These are phyloP conservation scores for Agrypnia vestita DNA, from an alignment of 1,140 invertebrate species.

Conservation along the genomic window DNA sequence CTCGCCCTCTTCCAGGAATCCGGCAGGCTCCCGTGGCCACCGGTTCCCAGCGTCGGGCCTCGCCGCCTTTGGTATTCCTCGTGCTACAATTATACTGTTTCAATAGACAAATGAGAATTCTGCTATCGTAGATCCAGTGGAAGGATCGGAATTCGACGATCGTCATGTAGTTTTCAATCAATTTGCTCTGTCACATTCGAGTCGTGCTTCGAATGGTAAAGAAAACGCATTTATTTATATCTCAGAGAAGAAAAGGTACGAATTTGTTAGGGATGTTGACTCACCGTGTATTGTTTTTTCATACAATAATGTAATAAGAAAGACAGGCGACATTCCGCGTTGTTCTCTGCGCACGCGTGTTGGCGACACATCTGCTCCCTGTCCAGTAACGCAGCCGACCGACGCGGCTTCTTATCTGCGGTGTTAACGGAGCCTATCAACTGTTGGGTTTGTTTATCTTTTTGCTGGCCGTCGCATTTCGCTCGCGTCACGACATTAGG, in stretches of 20 bases:
- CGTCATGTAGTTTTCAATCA: too few relatives aligned
- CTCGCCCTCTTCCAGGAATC: conserved; percentile 5
- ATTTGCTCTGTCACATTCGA: too few relatives aligned
- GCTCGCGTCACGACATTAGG: conserved; percentile 21
- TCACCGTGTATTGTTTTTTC: too few relatives aligned
- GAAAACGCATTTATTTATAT: too few relatives aligned
- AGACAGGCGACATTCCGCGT: too few relatives aligned
- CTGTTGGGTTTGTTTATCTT: conserved; percentile 3
- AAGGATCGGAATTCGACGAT: too few relatives aligned
- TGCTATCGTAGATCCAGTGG: neutral
- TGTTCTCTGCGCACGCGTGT: neutral
- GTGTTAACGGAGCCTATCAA: conserved; percentile 21
- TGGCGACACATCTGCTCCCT: neutral
- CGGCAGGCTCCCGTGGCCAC: neutral
- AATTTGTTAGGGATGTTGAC: too few relatives aligned
- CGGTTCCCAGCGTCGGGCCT: neutral
- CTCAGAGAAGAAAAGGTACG: too few relatives aligned
- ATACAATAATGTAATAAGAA: too few relatives aligned
- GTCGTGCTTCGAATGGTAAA: too few relatives aligned
- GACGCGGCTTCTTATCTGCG: conserved; percentile 23
- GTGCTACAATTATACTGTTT: neutral
- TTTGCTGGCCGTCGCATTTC: conserved; percentile 25
- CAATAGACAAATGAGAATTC: conserved; percentile 6
- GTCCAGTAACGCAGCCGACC: neutral
- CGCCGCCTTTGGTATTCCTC: neutral